A percentile compares a stretch with the other conserved stretches of the same genome.
Evolutionary conservation across 1,140 invertebrate species (phyloP).

Genomic region (Trinorchestia longiramus): DNA sequence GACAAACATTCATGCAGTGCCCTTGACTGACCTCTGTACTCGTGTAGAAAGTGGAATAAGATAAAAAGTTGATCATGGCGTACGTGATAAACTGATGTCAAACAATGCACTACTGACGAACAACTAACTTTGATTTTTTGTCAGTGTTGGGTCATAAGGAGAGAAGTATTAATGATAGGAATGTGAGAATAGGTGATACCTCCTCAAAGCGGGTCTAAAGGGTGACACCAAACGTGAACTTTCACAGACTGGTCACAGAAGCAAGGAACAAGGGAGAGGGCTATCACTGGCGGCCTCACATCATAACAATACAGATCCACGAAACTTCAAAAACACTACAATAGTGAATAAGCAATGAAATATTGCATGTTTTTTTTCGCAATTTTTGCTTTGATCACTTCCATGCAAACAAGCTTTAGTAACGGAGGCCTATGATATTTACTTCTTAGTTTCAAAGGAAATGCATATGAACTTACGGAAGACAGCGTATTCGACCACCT

Average conservation of each 20-base stretch:
- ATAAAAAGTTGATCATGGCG: neutral
- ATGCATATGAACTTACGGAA: neutral
- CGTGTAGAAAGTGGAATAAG: neutral
- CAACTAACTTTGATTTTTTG: neutral
- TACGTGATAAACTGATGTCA: neutral
- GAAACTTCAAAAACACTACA: neutral
- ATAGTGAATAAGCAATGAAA: neutral
- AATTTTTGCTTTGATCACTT: neutral
- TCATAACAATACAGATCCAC: neutral
- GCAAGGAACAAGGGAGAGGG: neutral
- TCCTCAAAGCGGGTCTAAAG: neutral
- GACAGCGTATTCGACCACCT: neutral
- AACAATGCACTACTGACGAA: neutral
- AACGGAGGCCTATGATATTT: neutral
- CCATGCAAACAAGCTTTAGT: neutral
- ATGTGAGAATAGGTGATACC: neutral
- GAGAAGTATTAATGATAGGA: neutral
- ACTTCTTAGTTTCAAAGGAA: neutral
- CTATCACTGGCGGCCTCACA: neutral
- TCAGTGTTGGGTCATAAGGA: neutral
- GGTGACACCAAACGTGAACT: neutral
- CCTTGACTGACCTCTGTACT: neutral
- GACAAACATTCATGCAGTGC: neutral
- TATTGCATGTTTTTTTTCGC: neutral
- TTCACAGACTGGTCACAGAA: neutral